Evolutionary conservation across 2,113 vertebrate species (phyloP), one percentile per base, ranked within the genome.

Genomic region (Sinocyclocheilus anshuiensis): DNA sequence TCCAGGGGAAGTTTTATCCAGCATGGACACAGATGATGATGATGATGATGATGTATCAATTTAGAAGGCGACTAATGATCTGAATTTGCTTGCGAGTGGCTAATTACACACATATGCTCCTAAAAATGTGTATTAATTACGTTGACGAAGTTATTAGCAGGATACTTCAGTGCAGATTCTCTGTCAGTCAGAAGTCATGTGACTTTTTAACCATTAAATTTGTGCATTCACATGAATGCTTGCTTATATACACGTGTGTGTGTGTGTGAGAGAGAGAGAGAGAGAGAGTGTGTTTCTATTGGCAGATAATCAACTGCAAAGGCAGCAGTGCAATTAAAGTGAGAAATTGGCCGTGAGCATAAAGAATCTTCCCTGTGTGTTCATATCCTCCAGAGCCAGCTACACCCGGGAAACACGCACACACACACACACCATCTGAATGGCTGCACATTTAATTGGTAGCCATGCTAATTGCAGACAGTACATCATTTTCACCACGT

Each of bases 281-380:
- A 11, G 45, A 48, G 45, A 0, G 74, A 10, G 42, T 7, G 63
- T n/a, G 67, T 74, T 74, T 81, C 26, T 59, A 81, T 50, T 86
- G 84, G 39, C 81, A 86, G 39, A 26, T 67, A 81, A 74, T 57
- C 42, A 80, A 76, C 80, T 77, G 42, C 57, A 72, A 50, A 88
- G 16, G 78, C 55, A 50, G 81, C 67, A 29, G 77, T 53, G 78
- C 69, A 86, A 76, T 86, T 86, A 86, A 86, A 81, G 22, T 81
- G 85, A 81, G 57, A 82, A 81, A 86, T 86, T 55, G 36, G 42
- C 29, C 26, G 50, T 26, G 39, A 61, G 39, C 79, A 53, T 74
- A 74, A 74, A 26, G 33, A 22, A 59, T 75, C 78, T 81, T 72
- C 42, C 63, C 36, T 24, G 85, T 48, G 69, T 86, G n/a, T 76